These are phyloP conservation scores for Crotalus helleri DNA, from an alignment of 2,113 vertebrate species.

Conservation along the genomic window DNA sequence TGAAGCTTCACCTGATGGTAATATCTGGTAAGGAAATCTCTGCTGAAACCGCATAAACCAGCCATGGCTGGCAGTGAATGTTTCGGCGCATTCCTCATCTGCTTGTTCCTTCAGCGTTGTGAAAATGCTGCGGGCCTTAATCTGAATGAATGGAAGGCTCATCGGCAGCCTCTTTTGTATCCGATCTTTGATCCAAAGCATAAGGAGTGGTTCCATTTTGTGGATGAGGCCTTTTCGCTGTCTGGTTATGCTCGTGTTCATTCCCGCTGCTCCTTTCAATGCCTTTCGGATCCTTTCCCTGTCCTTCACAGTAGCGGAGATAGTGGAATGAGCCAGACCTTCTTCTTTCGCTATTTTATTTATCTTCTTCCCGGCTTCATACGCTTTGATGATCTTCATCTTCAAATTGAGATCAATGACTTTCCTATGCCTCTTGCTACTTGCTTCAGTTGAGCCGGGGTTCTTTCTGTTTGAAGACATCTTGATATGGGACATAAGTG, in stretches of 20 bases:
- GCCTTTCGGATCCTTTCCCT: background rate
- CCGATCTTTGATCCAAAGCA: background rate
- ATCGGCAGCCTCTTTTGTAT: background rate
- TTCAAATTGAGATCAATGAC: background rate
- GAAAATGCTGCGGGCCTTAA: background rate
- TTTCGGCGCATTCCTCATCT: background rate
- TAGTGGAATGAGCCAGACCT: background rate
- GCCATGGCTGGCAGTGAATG: background rate
- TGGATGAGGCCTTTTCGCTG: background rate
- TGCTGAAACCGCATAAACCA: background rate
- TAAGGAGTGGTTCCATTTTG: background rate
- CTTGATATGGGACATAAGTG: background rate
- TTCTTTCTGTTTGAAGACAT: background rate
- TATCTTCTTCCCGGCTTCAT: background rate
- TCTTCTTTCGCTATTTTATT: background rate
- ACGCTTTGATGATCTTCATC: background rate
- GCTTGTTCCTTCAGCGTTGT: background rate
- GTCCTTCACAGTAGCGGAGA: background rate
- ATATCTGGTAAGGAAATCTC: background rate
- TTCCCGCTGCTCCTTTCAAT: background rate
- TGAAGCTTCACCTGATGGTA: background rate
- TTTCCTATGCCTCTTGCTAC: background rate
- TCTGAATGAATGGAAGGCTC: background rate
- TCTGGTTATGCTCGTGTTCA: background rate
- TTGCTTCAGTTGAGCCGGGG: background rate